These are phyloP conservation scores for Gymnothorax javanicus DNA, from an alignment of 2,797 vertebrate species.

Conservation along the genomic window DNA sequence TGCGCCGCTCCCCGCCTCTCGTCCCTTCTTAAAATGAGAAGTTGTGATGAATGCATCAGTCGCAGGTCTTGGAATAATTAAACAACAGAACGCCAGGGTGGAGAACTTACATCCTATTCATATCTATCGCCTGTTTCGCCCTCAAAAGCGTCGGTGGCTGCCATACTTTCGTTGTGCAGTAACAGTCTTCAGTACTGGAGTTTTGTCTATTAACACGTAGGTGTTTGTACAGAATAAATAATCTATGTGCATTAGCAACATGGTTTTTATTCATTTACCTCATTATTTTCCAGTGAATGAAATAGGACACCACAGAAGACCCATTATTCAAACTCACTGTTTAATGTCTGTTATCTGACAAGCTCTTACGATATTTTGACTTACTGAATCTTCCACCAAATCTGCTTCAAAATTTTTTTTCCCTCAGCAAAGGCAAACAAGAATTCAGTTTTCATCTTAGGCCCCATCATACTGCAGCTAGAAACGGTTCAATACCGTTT, in stretches of 20 bases:
- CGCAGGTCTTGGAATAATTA: background rate
- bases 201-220: background rate
- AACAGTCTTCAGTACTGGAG: background rate
- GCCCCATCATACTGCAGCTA: no score
- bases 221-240: background rate
- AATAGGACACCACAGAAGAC: background rate
- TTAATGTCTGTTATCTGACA: background rate
- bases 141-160: no score
- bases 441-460: no score
- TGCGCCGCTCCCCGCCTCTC: background rate
- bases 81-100: background rate
- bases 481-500: no score
- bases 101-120: no score
- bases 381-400: background rate
- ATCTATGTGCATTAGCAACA: background rate
- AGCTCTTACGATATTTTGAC: background rate
- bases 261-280: background rate
- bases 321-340: background rate
- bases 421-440: background rate
- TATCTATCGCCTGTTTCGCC: background rate
- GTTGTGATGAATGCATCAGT: background rate
- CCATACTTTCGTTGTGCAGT: background rate
- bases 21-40: background rate
- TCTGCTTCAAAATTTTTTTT: background rate
- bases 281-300: background rate